Percentiles rank a stretch among this genome's conserved stretches.
These are phyloP conservation scores for Sternotherus odoratus DNA, from an alignment of 2,797 vertebrate genomes.

Conservation along the genomic window DNA sequence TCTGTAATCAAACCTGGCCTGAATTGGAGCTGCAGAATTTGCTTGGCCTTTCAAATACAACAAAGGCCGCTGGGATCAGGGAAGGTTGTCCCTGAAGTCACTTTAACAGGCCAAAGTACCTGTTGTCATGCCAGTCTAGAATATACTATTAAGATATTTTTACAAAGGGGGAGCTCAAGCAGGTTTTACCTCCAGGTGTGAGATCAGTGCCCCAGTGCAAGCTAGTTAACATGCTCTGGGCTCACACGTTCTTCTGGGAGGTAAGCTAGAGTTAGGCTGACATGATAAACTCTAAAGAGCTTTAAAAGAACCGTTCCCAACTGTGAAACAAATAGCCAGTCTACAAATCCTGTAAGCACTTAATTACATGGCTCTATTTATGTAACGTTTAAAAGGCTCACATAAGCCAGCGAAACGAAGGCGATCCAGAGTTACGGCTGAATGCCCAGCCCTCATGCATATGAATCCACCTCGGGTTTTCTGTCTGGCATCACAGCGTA, in stretches of 20 bases:
- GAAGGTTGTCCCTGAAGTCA: background rate
- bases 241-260: rapidly evolving
- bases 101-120: too few relatives aligned
- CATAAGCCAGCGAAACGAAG: background rate
- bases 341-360: background rate
- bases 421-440: background rate
- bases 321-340: background rate
- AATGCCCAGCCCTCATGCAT: rapidly evolving
- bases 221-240: rapidly evolving
- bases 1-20: background rate
- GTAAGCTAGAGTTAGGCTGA: background rate
- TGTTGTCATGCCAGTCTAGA: background rate
- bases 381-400: background rate
- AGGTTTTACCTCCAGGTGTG: rapidly evolving
- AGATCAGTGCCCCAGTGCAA: rapidly evolving
- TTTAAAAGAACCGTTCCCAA: background rate
- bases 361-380: rapidly evolving
- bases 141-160: background rate
- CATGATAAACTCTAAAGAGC: background rate
- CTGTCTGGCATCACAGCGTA: background rate
- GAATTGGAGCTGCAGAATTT: background rate
- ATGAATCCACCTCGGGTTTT: rapidly evolving
- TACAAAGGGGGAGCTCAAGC: background rate
- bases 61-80: background rate
- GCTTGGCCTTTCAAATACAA: background rate